These are phyloP conservation scores for Syrista parreyssii DNA, from an alignment of 2,888 invertebrate genomes.

Conservation along the genomic window DNA sequence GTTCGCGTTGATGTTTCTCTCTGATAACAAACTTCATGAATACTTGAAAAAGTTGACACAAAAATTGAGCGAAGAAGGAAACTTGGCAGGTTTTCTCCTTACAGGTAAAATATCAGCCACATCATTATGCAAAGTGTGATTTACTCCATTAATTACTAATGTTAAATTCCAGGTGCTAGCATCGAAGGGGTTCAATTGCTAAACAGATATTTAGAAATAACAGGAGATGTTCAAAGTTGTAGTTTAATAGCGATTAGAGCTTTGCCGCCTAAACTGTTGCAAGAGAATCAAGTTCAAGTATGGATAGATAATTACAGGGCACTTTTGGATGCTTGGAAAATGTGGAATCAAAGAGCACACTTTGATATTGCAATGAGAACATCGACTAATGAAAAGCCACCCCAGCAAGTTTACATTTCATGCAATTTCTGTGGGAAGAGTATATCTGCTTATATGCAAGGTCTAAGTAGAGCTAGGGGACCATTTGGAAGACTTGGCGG, in stretches of 20 bases:
- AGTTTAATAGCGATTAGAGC: slow-evolving; percentile 84
- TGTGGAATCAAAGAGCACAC: slow-evolving; percentile 90
- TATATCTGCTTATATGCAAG: slow-evolving; percentile 82
- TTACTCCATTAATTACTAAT: background rate
- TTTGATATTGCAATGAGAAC: slow-evolving; percentile 85
- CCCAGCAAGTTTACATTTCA: slow-evolving; percentile 81
- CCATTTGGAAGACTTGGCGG: slow-evolving; percentile 74
- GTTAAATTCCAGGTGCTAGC: slow-evolving; percentile 71
- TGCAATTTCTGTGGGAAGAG: slow-evolving; percentile 97
- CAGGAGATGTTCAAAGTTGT: slow-evolving; percentile 93
- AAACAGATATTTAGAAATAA: slow-evolving; percentile 86
- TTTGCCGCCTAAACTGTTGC: slow-evolving; percentile 77
- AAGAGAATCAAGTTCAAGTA: slow-evolving; percentile 72
- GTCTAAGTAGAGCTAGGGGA: slow-evolving; percentile 72
- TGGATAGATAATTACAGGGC: slow-evolving; percentile 81
- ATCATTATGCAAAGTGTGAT: background rate
- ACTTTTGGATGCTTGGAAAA: slow-evolving; percentile 88
- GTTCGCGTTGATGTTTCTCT: slow-evolving; percentile 88
- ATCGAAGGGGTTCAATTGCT: slow-evolving; percentile 82
- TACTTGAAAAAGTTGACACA: slow-evolving; percentile 80
- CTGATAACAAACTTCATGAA: slow-evolving; percentile 82
- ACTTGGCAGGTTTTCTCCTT: slow-evolving; percentile 85
- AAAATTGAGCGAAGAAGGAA: slow-evolving; percentile 80
- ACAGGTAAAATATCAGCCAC: slow-evolving; percentile 71
- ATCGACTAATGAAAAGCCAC: slow-evolving; percentile 70